Conservation (phyloP, 2,113 vertebrate genomes). For the Echinops telfairi region DNA sequence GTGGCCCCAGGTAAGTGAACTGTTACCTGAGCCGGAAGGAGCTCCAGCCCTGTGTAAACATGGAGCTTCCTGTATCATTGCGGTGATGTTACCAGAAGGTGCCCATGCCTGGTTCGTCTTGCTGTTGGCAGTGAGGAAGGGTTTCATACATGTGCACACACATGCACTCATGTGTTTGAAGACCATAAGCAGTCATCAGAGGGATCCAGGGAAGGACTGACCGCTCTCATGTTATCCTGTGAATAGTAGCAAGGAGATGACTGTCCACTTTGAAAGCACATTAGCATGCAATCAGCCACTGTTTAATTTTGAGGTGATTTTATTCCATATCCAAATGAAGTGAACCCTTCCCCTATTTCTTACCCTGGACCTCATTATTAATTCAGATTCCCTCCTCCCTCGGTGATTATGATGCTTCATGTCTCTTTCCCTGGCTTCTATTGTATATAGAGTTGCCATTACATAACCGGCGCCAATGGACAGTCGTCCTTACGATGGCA, state of each 20-base stretch:
- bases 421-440: conserved; percentile 54
- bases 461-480: conserved; percentile 68
- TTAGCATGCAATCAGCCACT: conserved; percentile 60
- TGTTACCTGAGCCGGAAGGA: neutral
- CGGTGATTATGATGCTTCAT: conserved; percentile 77
- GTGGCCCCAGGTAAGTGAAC: no score
- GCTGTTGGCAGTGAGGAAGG: neutral
- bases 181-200: neutral
- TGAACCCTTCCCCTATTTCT: conserved; percentile 77
- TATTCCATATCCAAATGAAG: conserved; percentile 82
- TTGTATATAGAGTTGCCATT: conserved; percentile 71
- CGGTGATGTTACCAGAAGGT: neutral
- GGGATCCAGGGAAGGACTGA: conserved; percentile 57
- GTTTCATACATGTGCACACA: neutral
- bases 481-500: conserved; percentile 68
- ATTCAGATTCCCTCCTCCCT: conserved; percentile 76
- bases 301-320: conserved; percentile 78
- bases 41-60: no score
- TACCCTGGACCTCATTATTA: conserved; percentile 76
- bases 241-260: conserved; percentile 58
- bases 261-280: conserved; percentile 63
- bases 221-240: neutral
- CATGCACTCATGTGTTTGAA: neutral
- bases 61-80: neutral
- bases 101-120: neutral